phyloP scores from a whole-genome alignment of 2,113 vertebrate species.

The Prunella himalayana region DNA sequence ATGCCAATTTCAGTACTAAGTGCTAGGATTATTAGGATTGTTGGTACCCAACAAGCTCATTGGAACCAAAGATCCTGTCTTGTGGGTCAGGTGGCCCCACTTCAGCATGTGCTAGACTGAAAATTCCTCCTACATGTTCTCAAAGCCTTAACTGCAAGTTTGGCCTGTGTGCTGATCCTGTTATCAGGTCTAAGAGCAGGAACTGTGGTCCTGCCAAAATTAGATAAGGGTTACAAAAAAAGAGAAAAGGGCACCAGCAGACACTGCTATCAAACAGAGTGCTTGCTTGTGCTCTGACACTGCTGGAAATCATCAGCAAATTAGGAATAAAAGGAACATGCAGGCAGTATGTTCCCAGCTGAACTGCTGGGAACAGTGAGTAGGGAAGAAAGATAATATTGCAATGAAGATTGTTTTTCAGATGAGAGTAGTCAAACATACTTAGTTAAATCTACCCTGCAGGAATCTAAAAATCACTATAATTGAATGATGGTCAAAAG shows the following conservation, averaged over 20 bases:
- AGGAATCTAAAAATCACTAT: background rate
- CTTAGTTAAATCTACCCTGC: background rate
- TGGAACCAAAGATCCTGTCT: background rate
- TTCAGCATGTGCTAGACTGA: background rate
- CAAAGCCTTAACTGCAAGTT: background rate
- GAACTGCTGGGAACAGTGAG: slow-evolving; percentile 15
- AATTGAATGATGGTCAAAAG: background rate
- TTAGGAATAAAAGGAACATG: slow-evolving; percentile 23
- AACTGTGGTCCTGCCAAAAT: slow-evolving; percentile 44
- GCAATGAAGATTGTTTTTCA: background rate
- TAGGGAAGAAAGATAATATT: background rate
- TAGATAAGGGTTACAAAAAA: slow-evolving; percentile 13
- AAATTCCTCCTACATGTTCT: background rate
- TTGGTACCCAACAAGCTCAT: background rate
- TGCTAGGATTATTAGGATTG: background rate
- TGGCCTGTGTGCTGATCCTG: background rate
- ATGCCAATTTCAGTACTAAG: background rate
- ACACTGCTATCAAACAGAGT: background rate
- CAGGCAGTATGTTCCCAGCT: background rate
- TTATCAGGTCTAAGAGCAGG: slow-evolving; percentile 38
- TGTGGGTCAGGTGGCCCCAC: background rate
- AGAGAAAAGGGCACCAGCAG: background rate
- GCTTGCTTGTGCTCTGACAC: slow-evolving; percentile 15
- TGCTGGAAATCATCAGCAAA: slow-evolving; percentile 39
- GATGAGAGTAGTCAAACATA: background rate